These are phyloP conservation scores for Cinclus cinclus DNA, from an alignment of 2,113 vertebrate genomes.

Conservation along the genomic window DNA sequence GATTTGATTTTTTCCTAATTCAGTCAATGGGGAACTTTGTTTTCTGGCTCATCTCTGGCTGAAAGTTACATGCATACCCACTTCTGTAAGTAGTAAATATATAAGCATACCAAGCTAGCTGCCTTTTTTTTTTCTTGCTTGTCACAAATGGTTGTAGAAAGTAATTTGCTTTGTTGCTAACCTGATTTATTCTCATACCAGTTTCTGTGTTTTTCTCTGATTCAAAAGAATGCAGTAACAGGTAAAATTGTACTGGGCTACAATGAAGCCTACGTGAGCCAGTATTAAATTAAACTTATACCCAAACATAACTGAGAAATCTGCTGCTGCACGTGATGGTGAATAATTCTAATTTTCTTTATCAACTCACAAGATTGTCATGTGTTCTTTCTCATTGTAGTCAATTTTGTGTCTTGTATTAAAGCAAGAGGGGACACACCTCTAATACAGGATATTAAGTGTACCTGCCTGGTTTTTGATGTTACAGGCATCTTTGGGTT, in stretches of 20 bases:
- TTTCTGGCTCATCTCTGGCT: background rate
- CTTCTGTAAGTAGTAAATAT: background rate
- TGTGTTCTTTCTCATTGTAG: background rate
- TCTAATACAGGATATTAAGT: background rate
- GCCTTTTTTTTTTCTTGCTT: background rate
- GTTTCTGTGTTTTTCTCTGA: background rate
- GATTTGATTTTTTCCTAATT: background rate
- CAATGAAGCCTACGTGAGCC: background rate
- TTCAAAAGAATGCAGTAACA: background rate
- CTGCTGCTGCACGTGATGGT: background rate
- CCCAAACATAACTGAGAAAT: background rate
- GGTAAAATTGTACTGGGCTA: background rate
- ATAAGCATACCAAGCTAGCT: background rate
- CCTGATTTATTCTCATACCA: background rate
- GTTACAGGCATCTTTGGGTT: background rate
- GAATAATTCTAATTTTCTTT: background rate
- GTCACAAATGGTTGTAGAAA: background rate
- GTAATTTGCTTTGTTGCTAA: background rate
- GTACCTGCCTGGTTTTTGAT: background rate
- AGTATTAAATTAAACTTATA: background rate
- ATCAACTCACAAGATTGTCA: background rate
- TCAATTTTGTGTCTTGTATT: background rate
- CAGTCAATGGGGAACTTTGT: background rate
- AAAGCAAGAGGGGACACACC: background rate
- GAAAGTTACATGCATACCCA: background rate